Conservation (phyloP, 2,888 invertebrate species). For the Thymelicus acteon region DNA sequence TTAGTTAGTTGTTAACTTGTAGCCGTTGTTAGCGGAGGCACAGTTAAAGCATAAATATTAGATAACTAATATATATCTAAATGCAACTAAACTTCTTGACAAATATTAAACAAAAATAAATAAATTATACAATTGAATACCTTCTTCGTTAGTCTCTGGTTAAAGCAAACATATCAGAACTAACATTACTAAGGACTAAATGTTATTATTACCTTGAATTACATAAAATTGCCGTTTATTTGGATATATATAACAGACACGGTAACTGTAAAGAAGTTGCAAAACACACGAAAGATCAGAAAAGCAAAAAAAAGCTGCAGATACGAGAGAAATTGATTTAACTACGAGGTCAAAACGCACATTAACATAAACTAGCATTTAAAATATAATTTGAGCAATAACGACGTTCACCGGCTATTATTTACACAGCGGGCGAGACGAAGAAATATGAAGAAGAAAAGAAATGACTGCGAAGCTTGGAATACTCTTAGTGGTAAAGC, state of each 20-base stretch:
- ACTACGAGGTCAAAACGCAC: neutral
- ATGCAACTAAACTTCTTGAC: no score
- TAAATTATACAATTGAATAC: no score
- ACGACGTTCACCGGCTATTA: constrained; percentile 40
- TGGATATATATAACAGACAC: neutral
- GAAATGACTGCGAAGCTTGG: constrained; percentile 15
- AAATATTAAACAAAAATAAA: no score
- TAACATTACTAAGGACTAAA: no score
- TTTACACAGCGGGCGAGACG: constrained; percentile 62
- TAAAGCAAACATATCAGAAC: no score
- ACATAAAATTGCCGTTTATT: neutral
- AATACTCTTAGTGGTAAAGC: constrained; percentile 33
- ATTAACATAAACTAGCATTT: constrained; percentile 7
- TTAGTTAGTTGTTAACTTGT: neutral
- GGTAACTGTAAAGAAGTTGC: neutral
- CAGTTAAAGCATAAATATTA: no score
- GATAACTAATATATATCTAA: no score
- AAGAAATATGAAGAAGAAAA: constrained; percentile 42
- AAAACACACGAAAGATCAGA: neutral
- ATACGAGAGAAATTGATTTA: neutral
- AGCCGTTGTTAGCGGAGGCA: neutral
- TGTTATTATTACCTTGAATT: no score
- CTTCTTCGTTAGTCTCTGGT: no score
- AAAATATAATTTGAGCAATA: constrained; percentile 18
- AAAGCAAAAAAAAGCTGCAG: neutral